Evolutionary conservation across 2,888 invertebrate species (phyloP).

Genomic region (Spicauda simplicius): DNA sequence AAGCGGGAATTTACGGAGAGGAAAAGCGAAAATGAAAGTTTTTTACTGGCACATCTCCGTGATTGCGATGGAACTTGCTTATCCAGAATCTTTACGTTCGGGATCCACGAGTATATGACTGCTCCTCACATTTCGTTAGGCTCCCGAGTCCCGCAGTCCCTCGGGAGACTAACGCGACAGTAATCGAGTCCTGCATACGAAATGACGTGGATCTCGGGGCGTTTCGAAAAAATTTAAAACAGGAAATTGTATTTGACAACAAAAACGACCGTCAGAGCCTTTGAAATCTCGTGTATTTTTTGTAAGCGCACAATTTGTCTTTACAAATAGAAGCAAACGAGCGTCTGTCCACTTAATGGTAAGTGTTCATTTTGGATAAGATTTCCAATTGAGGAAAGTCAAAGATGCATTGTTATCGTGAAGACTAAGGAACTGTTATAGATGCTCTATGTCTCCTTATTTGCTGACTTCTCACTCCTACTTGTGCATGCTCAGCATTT

Average conservation of each 20-base stretch:
- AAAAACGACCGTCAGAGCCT: background rate
- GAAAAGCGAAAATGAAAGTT: background rate
- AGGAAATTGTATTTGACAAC: conserved; percentile 1
- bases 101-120: background rate
- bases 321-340: no score
- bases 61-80: background rate
- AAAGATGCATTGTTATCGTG: no score
- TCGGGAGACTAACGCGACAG: conserved; percentile 8
- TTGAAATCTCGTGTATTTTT: background rate
- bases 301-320: no score
- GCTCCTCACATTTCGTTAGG: conserved; percentile 1
- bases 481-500: no score
- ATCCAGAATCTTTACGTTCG: background rate
- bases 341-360: no score
- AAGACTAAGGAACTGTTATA: no score
- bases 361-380: no score
- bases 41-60: background rate
- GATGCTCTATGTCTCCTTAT: no score
- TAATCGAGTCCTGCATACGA: conserved; percentile 40
- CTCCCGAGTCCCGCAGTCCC: conserved; percentile 6
- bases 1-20: background rate
- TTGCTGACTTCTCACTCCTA: no score
- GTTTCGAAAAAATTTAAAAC: conserved; percentile 6
- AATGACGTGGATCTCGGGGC: conserved; percentile 38
- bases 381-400: no score